Evolutionary conservation across 1,140 invertebrate species (phyloP).

Genomic region (Tetranychus cinnabarinus): DNA sequence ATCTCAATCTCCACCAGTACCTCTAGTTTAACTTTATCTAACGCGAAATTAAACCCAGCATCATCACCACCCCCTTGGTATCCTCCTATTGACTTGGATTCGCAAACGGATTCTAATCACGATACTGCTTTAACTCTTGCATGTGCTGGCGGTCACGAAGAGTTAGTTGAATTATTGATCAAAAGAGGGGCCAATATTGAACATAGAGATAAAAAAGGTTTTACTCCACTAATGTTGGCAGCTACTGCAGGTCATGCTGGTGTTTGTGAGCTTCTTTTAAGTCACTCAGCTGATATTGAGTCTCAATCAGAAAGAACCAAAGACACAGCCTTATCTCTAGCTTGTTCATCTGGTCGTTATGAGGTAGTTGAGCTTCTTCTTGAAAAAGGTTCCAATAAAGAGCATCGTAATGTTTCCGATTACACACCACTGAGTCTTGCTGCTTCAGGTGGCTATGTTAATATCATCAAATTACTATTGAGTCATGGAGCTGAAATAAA

Average conservation of each 20-base stretch:
- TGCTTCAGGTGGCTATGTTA: slow-evolving; percentile 92
- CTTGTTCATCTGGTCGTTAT: slow-evolving; percentile 87
- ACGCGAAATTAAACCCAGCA: neutral
- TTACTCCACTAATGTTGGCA: slow-evolving; percentile 86
- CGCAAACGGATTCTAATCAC: slow-evolving; percentile 90
- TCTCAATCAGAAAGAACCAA: slow-evolving; percentile 96
- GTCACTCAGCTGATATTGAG: slow-evolving; percentile 80
- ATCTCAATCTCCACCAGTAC: neutral
- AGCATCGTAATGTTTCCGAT: slow-evolving; percentile 96
- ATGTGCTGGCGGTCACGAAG: slow-evolving; percentile 86
- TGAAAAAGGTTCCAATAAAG: slow-evolving; percentile 71
- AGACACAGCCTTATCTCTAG: slow-evolving; percentile 88
- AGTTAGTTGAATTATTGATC: slow-evolving; percentile 72
- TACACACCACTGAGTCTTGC: slow-evolving; percentile 94
- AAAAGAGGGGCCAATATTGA: slow-evolving; percentile 77
- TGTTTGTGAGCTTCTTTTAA: slow-evolving; percentile 56
- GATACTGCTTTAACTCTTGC: slow-evolving; percentile 86
- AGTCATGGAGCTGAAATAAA: slow-evolving; percentile 89
- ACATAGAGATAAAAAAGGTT: slow-evolving; percentile 96
- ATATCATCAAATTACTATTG: slow-evolving; percentile 79
- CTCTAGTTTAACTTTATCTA: neutral
- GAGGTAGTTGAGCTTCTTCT: slow-evolving; percentile 85
- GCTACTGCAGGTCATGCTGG: slow-evolving; percentile 81
- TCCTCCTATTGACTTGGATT: slow-evolving; percentile 52
- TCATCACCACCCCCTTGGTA: slow-evolving; percentile 9